These are phyloP conservation scores for Sialis lutaria DNA, from an alignment of 2,888 invertebrate genomes.

Conservation along the genomic window DNA sequence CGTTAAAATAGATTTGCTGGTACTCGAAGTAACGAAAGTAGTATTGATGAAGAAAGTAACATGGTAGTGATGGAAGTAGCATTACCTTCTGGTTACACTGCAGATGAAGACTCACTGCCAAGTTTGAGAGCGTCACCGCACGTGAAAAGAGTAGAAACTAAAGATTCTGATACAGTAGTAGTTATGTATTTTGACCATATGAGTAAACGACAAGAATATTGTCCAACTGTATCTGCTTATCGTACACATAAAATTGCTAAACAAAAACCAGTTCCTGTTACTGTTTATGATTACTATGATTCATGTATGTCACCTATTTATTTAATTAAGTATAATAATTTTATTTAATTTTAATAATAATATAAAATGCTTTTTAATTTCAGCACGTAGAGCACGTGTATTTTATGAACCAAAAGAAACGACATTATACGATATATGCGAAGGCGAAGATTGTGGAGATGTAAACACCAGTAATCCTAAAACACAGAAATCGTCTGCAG, in stretches of 20 bases:
- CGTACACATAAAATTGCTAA: slow-evolving; percentile 70
- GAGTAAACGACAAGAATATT: slow-evolving; percentile 38
- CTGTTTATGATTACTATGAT: slow-evolving; percentile 82
- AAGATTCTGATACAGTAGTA: slow-evolving; percentile 43
- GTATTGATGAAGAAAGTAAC: slow-evolving; percentile 42
- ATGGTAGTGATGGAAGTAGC: slow-evolving; percentile 83
- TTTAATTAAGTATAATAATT: not conserved
- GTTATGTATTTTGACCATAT: slow-evolving; percentile 58
- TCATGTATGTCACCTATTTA: slow-evolving; percentile 44
- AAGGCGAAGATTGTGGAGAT: slow-evolving; percentile 40
- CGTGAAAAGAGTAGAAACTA: slow-evolving; percentile 50
- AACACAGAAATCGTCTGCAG: slow-evolving; percentile 9
- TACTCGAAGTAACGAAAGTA: slow-evolving; percentile 1
- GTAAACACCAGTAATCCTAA: slow-evolving; percentile 25
- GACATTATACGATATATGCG: slow-evolving; percentile 71
- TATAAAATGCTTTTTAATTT: slow-evolving; percentile 10
- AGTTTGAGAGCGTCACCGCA: slow-evolving; percentile 35
- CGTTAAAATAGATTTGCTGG: slow-evolving; percentile 11
- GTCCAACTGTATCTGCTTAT: slow-evolving; percentile 70
- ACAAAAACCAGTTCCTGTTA: slow-evolving; percentile 71
- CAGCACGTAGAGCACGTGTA: slow-evolving; percentile 65
- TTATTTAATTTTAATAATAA: not conserved
- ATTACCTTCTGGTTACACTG: slow-evolving; percentile 80
- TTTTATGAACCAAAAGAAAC: slow-evolving; percentile 59
- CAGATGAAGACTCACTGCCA: slow-evolving; percentile 57